Evolutionary conservation across 2,113 vertebrate genomes (phyloP).

Genomic region (Notiomystis cincta): DNA sequence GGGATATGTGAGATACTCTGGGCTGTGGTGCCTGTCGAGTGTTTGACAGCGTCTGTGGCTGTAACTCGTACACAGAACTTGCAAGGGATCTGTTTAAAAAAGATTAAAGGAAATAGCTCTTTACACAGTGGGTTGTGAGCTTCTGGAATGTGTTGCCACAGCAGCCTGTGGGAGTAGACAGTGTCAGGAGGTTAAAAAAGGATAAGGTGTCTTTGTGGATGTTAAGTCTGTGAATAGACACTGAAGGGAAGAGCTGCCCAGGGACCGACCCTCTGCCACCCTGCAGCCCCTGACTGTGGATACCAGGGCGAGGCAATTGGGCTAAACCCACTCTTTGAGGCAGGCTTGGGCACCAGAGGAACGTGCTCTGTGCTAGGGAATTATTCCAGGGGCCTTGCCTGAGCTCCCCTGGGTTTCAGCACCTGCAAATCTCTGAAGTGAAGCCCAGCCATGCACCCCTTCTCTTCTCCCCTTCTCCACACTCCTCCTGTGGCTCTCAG

Average conservation of each 20-base stretch:
- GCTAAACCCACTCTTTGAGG: background rate
- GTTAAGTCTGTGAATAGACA: background rate
- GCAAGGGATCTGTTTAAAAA: background rate
- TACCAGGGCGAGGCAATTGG: background rate
- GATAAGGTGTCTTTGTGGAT: background rate
- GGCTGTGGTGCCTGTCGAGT: background rate
- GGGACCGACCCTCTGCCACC: background rate
- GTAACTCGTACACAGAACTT: background rate
- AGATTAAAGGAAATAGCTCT: conserved; percentile 31
- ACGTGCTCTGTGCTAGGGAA: background rate
- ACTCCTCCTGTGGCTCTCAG: fast-evolving
- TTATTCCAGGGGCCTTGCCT: background rate
- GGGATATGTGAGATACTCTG: background rate
- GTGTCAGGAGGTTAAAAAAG: background rate
- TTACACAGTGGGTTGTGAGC: background rate
- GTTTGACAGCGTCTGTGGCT: background rate
- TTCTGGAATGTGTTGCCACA: background rate
- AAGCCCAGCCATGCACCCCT: background rate
- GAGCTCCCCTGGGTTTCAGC: background rate
- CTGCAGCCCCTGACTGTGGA: background rate
- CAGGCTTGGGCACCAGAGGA: background rate
- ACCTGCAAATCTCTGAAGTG: background rate
- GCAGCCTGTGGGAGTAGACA: background rate
- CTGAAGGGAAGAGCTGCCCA: background rate
- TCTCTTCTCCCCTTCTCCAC: background rate